phyloP scores from a whole-genome alignment of 1,140 invertebrate species.

The Drosophila mojavensis region DNA sequence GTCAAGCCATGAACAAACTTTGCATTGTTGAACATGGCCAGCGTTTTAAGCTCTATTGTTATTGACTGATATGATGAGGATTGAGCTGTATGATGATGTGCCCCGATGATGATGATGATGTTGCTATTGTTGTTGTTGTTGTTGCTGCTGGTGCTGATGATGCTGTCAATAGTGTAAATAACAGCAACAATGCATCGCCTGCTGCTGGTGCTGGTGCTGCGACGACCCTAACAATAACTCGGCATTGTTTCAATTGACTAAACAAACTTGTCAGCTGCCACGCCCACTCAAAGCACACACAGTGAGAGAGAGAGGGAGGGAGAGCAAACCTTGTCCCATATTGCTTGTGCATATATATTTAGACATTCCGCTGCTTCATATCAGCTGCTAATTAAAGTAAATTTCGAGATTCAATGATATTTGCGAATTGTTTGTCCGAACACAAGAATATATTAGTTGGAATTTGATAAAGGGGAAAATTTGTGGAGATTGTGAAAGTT shows the following conservation, averaged over 20 bases:
- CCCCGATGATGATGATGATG: slow-evolving; percentile 15
- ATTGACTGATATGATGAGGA: slow-evolving; percentile 31
- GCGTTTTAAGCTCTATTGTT: slow-evolving; percentile 29
- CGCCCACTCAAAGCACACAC: slow-evolving; percentile 23
- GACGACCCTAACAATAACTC: slow-evolving; percentile 52
- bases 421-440: slow-evolving; percentile 16
- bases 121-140: neutral
- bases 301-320: neutral
- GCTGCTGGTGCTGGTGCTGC: slow-evolving; percentile 5
- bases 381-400: slow-evolving; percentile 76
- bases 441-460: no score
- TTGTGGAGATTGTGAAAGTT: no score
- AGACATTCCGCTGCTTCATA: slow-evolving; percentile 25
- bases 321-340: neutral
- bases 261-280: slow-evolving; percentile 48
- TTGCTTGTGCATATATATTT: neutral
- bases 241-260: slow-evolving; percentile 74
- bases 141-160: slow-evolving; percentile 22
- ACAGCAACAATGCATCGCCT: slow-evolving; percentile 53
- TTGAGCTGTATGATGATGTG: slow-evolving; percentile 14
- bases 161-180: slow-evolving; percentile 74
- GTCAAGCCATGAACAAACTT: slow-evolving; percentile 1
- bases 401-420: slow-evolving; percentile 70
- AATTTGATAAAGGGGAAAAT: no score
- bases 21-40: slow-evolving; percentile 60